These are phyloP conservation scores for Stegastes partitus DNA, from an alignment of 2,113 vertebrate species.

Conservation along the genomic window DNA sequence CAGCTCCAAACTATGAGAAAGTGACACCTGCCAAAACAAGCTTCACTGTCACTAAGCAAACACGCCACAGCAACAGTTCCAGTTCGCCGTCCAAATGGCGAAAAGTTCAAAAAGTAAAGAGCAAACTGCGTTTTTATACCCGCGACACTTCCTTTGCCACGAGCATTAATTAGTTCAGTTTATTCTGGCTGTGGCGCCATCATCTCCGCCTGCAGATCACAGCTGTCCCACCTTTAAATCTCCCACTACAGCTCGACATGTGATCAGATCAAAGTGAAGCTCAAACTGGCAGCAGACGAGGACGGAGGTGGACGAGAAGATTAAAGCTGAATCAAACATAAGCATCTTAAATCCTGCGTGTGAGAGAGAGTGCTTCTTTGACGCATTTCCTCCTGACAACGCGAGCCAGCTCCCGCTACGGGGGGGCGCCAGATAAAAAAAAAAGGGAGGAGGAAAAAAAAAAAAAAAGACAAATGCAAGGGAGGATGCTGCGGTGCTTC, in stretches of 20 bases:
- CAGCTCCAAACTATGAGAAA: no score
- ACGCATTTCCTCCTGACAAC: constrained; percentile 46
- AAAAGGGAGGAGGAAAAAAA: background rate
- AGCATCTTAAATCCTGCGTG: constrained; percentile 63
- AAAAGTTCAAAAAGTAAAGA: background rate
- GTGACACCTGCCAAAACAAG: no score
- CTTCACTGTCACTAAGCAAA: no score
- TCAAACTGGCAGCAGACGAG: constrained; percentile 62
- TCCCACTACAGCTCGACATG: constrained; percentile 42
- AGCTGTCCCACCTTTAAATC: constrained; percentile 45
- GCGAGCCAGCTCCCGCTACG: constrained; percentile 3
- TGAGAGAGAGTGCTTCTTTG: constrained; percentile 17
- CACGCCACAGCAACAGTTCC: no score
- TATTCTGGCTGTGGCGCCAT: constrained; percentile 15
- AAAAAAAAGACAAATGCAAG: no score
- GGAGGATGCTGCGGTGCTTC: constrained; percentile 16
- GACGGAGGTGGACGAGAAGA: constrained; percentile 63
- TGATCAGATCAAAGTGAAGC: constrained; percentile 61
- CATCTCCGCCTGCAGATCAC: constrained; percentile 22
- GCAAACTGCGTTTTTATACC: background rate
- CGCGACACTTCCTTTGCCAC: background rate
- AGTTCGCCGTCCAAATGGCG: background rate
- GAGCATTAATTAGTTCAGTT: constrained; percentile 27
- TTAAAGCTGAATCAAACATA: constrained; percentile 66
- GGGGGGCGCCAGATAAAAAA: constrained; percentile 40